A percentile compares a stretch with the other conserved stretches of the same genome.
phyloP scores from a whole-genome alignment of 1,140 invertebrate genomes.

The Helicorthomorpha holstii region DNA sequence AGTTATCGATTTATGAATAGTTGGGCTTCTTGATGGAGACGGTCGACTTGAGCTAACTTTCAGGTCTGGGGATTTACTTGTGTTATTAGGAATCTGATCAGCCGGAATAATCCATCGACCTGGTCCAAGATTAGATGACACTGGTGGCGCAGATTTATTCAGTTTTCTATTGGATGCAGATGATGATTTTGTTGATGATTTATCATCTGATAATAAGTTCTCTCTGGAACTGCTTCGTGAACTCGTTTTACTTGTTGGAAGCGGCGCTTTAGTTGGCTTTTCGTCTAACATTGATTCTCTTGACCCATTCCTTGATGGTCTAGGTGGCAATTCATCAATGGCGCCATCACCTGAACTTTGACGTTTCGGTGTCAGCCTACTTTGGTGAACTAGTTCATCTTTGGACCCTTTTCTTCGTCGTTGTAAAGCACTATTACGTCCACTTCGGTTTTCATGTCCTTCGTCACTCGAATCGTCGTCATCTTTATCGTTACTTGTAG shows the following conservation, averaged over 20 bases:
- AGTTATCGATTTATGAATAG: neutral
- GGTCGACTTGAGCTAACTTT: neutral
- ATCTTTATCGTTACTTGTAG: constrained; percentile 1
- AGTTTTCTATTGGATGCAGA: no score
- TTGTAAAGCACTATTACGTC: neutral
- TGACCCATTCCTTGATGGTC: neutral
- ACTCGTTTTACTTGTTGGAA: neutral
- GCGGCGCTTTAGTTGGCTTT: neutral
- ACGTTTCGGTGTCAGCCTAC: neutral
- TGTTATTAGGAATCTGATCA: no score
- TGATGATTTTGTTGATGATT: neutral
- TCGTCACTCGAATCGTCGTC: constrained; percentile 3
- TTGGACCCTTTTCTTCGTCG: constrained; percentile 1
- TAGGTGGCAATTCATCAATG: neutral
- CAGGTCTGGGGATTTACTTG: neutral
- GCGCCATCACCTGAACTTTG: neutral
- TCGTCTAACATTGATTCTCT: neutral
- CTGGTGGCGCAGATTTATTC: neutral
- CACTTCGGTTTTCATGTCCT: neutral
- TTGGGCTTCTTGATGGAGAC: neutral
- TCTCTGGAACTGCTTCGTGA: neutral
- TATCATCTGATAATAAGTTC: neutral
- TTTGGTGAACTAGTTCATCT: neutral
- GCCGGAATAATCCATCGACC: no score
- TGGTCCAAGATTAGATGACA: no score